Evolutionary conservation across 2,797 vertebrate genomes (phyloP).

Genomic region (Botia kubotai): DNA sequence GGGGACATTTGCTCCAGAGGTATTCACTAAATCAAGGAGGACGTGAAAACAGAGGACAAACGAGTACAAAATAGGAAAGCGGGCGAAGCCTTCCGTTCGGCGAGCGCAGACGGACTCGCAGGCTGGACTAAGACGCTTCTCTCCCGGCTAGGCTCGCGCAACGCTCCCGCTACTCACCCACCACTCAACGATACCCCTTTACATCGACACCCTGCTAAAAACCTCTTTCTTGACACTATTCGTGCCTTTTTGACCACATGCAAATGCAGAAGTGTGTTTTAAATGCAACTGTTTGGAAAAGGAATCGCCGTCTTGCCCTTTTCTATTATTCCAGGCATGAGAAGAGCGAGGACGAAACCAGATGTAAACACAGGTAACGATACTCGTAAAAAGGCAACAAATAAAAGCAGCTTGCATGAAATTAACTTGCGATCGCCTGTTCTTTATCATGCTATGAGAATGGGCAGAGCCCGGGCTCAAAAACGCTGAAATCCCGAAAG

Average conservation of each 20-base stretch:
- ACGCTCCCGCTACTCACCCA: conserved; percentile 76
- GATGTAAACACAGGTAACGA: conserved; percentile 86
- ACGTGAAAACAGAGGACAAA: conserved; percentile 58
- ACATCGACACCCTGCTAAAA: conserved; percentile 67
- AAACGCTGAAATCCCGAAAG: conserved; percentile 49
- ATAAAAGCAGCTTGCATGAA: conserved; percentile 76
- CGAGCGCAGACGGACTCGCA: conserved; percentile 79
- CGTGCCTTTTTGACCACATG: conserved; percentile 61
- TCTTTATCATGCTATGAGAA: conserved; percentile 67
- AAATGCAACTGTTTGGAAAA: conserved; percentile 74
- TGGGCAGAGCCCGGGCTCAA: conserved; percentile 66
- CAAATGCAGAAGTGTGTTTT: conserved; percentile 71
- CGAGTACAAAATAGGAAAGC: conserved; percentile 63
- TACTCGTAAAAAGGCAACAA: conserved; percentile 68
- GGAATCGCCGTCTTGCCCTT: conserved; percentile 78
- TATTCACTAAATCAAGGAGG: conserved; percentile 67
- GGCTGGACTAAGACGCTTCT: conserved; percentile 80
- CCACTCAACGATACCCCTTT: conserved; percentile 64
- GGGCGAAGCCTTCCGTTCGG: conserved; percentile 62
- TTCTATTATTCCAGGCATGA: conserved; percentile 80
- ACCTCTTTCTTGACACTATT: conserved; percentile 70
- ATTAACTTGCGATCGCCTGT: conserved; percentile 71
- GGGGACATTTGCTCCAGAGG: conserved; percentile 71
- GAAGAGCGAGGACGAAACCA: conserved; percentile 81
- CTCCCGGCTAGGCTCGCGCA: conserved; percentile 76